phyloP scores from a whole-genome alignment of 2,113 vertebrate genomes.

The Ciconia boyciana region DNA sequence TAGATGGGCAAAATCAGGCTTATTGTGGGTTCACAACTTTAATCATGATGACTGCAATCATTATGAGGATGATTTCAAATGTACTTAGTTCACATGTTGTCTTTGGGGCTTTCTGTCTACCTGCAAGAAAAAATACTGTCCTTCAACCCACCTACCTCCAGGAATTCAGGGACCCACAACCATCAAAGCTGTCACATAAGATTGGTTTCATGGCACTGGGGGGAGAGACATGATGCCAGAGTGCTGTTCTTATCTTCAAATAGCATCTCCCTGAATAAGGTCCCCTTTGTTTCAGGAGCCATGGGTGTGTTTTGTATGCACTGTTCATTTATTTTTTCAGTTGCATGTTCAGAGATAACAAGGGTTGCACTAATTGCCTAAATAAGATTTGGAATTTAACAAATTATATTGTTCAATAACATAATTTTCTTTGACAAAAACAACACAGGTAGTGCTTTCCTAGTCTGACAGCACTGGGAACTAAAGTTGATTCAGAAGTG shows the following conservation, averaged over 20 bases:
- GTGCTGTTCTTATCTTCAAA: constrained; percentile 18
- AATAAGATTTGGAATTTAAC: constrained; percentile 44
- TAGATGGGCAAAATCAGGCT: neutral
- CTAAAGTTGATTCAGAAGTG: neutral
- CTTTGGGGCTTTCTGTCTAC: neutral
- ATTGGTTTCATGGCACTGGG: neutral
- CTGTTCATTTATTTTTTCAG: constrained; percentile 4
- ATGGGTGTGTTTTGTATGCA: neutral
- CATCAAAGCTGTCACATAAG: constrained; percentile 25
- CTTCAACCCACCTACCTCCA: neutral
- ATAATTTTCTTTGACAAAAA: constrained; percentile 26
- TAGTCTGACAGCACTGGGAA: neutral
- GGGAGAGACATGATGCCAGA: neutral
- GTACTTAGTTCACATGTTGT: neutral
- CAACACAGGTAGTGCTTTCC: neutral
- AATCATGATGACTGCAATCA: neutral
- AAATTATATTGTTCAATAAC: constrained; percentile 12
- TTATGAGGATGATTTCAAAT: neutral
- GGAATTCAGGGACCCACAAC: neutral
- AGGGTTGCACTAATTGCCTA: constrained; percentile 32
- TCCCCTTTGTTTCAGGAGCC: constrained; percentile 21
- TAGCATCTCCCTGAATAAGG: constrained; percentile 13
- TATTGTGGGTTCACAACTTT: neutral
- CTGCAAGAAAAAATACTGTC: neutral
- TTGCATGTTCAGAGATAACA: constrained; percentile 22